Percentiles rank a stretch among this genome's conserved stretches.
phyloP scores from a whole-genome alignment of 1,140 invertebrate genomes.

The Spodoptera frugiperda region DNA sequence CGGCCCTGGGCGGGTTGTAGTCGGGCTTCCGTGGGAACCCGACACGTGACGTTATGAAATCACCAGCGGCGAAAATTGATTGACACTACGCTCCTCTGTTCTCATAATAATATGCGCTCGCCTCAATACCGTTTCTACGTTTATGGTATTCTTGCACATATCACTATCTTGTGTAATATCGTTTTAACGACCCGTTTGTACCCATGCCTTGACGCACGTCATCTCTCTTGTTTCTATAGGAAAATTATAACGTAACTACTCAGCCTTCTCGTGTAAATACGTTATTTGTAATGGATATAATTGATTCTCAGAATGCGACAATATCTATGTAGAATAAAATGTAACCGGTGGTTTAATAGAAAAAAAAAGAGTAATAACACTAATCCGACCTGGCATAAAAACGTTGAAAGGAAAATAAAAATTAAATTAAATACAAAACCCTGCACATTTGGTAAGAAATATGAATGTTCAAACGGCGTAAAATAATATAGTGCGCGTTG shows the following conservation, averaged over 20 bases:
- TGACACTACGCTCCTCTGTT: conserved; percentile 70
- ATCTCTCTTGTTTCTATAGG: conserved; percentile 3
- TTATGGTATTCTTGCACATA: conserved; percentile 45
- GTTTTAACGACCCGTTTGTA: conserved; percentile 30
- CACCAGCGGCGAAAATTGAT: conserved; percentile 82
- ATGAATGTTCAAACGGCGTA: conserved; percentile 57
- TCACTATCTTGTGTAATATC: conserved; percentile 23
- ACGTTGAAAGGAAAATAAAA: conserved; percentile 38
- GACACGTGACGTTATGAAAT: conserved; percentile 82
- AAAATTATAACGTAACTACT: conserved; percentile 34
- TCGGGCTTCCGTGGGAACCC: conserved; percentile 83
- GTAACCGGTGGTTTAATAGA: conserved; percentile 24
- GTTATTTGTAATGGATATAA: conserved; percentile 22
- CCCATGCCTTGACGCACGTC: conserved; percentile 13
- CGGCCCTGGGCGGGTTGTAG: conserved; percentile 78
- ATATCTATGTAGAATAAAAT: conserved; percentile 20
- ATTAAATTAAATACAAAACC: conserved; percentile 27
- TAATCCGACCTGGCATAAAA: conserved; percentile 27
- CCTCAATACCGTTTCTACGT: conserved; percentile 46
- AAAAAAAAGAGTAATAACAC: conserved; percentile 34
- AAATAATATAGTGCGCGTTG: conserved; percentile 58
- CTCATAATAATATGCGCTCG: conserved; percentile 55
- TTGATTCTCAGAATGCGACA: conserved; percentile 34
- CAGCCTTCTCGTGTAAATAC: conserved; percentile 10
- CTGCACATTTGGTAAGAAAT: conserved; percentile 44